phyloP scores from a whole-genome alignment of 2,888 invertebrate species.

The Drosophila kambysellisi region DNA sequence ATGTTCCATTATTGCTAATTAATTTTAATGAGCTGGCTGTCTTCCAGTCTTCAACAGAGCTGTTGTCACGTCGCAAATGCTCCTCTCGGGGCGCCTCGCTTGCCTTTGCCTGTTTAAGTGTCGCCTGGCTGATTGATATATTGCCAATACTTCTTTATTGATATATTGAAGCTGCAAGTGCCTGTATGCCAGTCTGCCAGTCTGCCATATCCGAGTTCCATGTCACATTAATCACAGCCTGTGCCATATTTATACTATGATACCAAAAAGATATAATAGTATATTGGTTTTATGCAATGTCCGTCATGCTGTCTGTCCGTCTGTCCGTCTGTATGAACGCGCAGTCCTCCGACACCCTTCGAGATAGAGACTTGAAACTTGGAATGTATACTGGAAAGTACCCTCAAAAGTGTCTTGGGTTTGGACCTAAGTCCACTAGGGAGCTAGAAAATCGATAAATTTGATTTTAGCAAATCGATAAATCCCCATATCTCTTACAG shows the following conservation, averaged over 20 bases:
- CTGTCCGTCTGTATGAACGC: too few relatives aligned
- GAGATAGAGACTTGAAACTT: too few relatives aligned
- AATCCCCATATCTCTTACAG: too few relatives aligned
- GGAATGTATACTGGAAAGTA: too few relatives aligned
- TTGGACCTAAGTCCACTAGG: too few relatives aligned
- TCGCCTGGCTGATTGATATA: slow-evolving; percentile 46
- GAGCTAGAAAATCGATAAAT: too few relatives aligned
- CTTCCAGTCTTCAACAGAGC: slow-evolving; percentile 5
- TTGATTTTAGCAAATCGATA: too few relatives aligned
- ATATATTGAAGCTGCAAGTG: slow-evolving; percentile 34
- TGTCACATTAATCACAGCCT: slow-evolving; percentile 40
- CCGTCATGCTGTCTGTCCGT: too few relatives aligned
- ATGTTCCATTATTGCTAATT: slow-evolving; percentile 65
- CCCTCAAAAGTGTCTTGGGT: too few relatives aligned
- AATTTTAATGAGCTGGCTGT: slow-evolving; percentile 51
- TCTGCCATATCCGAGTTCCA: slow-evolving; percentile 11
- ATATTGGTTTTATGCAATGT: too few relatives aligned
- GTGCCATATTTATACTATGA: not conserved
- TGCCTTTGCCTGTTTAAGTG: slow-evolving; percentile 1
- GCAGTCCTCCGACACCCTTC: too few relatives aligned
- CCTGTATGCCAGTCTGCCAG: not conserved
- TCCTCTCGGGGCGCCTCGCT: not conserved
- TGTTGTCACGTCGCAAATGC: slow-evolving; percentile 4
- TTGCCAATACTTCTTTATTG: slow-evolving; percentile 36
- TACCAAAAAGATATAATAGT: too few relatives aligned